Conservation (phyloP, 2,113 vertebrate genomes). For the Bucco capensis region DNA sequence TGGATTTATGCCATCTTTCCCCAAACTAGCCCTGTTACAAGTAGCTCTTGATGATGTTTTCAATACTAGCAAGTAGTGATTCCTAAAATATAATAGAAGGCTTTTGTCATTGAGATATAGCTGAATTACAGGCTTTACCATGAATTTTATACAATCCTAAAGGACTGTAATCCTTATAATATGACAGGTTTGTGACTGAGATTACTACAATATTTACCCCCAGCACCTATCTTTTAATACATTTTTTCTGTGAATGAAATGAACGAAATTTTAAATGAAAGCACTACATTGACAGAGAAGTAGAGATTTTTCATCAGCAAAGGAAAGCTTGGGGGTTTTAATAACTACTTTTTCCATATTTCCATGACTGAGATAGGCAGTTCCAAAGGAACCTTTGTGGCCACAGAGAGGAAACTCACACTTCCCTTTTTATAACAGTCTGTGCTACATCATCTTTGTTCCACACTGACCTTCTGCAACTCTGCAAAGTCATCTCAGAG, state of each 20-base stretch:
- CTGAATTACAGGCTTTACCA: background rate
- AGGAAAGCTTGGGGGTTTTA: background rate
- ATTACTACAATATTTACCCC: conserved; percentile 3
- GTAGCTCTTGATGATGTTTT: background rate
- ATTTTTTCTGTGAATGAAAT: no score
- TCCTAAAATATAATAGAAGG: background rate
- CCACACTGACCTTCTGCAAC: rapidly evolving
- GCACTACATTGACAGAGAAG: background rate
- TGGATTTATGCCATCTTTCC: background rate
- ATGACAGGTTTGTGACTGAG: background rate
- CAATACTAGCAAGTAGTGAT: background rate
- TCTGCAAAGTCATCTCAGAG: rapidly evolving
- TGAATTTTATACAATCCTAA: background rate
- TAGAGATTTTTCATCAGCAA: background rate
- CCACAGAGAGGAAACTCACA: background rate
- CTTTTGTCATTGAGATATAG: background rate
- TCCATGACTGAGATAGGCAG: background rate
- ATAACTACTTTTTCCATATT: background rate
- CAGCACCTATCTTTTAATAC: background rate
- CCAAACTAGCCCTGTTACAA: background rate
- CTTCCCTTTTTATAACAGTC: background rate
- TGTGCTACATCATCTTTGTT: background rate
- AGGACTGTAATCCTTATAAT: background rate
- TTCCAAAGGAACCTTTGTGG: background rate
- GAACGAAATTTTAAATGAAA: background rate